A percentile compares a stretch with the other conserved stretches of the same genome.
Evolutionary conservation across 2,113 vertebrate genomes (phyloP).

Genomic region (Callipepla squamata): DNA sequence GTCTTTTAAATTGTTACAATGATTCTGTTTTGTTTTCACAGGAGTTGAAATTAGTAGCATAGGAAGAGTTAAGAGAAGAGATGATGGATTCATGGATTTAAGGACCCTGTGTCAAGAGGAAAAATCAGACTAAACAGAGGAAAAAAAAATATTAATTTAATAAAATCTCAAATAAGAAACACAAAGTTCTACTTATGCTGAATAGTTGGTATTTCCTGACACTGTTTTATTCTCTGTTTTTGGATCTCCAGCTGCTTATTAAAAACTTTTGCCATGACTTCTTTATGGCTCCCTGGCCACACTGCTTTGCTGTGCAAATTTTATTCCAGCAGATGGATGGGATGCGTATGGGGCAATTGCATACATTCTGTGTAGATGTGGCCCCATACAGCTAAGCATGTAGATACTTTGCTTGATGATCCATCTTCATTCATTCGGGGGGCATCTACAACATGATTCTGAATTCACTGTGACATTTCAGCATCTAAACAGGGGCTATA

Average conservation of each 20-base stretch:
- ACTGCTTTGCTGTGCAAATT: background rate
- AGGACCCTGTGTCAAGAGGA: background rate
- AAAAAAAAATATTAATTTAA: background rate
- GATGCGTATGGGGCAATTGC: background rate
- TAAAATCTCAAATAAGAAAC: background rate
- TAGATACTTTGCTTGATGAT: background rate
- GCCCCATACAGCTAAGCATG: background rate
- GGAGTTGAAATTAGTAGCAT: background rate
- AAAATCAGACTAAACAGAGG: background rate
- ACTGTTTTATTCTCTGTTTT: background rate
- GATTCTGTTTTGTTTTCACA: background rate
- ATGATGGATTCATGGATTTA: background rate
- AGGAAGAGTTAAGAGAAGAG: background rate
- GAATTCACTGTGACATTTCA: background rate
- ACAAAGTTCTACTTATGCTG: background rate
- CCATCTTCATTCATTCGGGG: background rate
- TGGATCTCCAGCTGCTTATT: background rate
- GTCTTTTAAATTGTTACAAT: background rate
- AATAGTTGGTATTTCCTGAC: background rate
- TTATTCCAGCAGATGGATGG: background rate
- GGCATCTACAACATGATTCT: background rate
- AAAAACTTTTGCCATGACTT: background rate
- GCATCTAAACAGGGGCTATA: too few relatives aligned
- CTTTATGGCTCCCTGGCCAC: background rate
- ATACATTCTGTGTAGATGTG: background rate